These are phyloP conservation scores for Meteorus colon DNA, from an alignment of 2,888 invertebrate species.

Conservation along the genomic window DNA sequence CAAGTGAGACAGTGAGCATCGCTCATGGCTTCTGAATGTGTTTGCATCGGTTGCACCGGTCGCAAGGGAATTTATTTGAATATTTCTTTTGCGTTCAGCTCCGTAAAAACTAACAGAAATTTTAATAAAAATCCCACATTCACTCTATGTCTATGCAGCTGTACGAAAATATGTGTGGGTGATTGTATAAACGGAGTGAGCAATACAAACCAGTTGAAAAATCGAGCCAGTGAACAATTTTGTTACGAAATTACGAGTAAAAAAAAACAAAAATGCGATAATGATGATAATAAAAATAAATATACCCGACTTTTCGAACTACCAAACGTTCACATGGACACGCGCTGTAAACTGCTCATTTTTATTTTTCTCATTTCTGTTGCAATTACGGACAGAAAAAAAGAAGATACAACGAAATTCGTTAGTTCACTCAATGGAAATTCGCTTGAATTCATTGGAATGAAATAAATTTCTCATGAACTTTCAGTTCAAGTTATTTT, in stretches of 20 bases:
- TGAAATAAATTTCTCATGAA: not conserved
- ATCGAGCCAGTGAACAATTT: slow-evolving; percentile 12
- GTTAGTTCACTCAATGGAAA: not conserved
- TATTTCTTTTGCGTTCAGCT: slow-evolving; percentile 41
- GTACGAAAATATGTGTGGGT: not conserved
- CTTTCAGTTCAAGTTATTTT: not conserved
- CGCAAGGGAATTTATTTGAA: slow-evolving; percentile 46
- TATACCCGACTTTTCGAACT: not conserved
- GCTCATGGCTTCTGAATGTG: slow-evolving; percentile 42
- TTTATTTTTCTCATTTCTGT: slow-evolving; percentile 3
- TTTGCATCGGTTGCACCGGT: slow-evolving; percentile 46
- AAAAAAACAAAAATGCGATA: not conserved
- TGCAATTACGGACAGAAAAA: not conserved
- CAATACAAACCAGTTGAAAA: not conserved
- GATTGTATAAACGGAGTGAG: not conserved
- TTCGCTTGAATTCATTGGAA: not conserved
- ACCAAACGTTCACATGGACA: slow-evolving; percentile 10
- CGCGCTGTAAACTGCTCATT: not conserved
- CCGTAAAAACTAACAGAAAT: slow-evolving; percentile 38
- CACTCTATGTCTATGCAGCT: not conserved
- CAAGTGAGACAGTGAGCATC: not conserved
- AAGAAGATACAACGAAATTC: not conserved
- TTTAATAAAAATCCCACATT: slow-evolving; percentile 39
- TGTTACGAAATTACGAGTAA: not conserved
- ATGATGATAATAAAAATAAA: slow-evolving; percentile 4